Evolutionary conservation across 1,140 invertebrate species (phyloP).

Genomic region (Drosophila ficusphila): DNA sequence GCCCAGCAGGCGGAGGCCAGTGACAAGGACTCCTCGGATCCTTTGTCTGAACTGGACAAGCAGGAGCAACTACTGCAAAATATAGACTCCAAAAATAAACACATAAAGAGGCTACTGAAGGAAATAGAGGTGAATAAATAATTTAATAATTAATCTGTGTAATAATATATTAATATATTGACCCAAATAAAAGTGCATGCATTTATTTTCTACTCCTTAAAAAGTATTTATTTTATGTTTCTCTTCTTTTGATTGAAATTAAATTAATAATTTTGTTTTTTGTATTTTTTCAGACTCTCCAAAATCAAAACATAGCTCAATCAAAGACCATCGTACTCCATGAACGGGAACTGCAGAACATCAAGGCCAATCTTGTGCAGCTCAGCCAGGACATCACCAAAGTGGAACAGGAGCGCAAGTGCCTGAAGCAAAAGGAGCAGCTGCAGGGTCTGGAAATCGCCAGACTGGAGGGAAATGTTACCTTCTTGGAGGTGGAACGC

Average conservation of each 20-base stretch:
- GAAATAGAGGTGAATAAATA: constrained; percentile 75
- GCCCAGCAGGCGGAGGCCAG: constrained; percentile 68
- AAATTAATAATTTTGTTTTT: background rate
- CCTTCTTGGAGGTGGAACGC: constrained; percentile 74
- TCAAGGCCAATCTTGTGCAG: constrained; percentile 55
- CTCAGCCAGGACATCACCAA: constrained; percentile 64
- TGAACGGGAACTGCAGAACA: constrained; percentile 66
- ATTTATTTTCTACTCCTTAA: background rate
- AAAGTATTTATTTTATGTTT: background rate
- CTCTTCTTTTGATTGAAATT: background rate
- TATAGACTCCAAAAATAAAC: constrained; percentile 82
- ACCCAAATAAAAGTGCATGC: too few species aligned
- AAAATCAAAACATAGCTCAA: constrained; percentile 76
- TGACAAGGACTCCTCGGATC: constrained; percentile 83
- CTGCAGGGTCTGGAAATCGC: constrained; percentile 62
- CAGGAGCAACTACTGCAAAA: constrained; percentile 81
- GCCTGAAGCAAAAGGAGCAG: constrained; percentile 44
- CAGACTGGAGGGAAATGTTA: constrained; percentile 71
- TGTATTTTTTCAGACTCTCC: constrained; percentile 54
- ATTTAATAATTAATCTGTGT: too few species aligned
- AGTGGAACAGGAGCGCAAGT: constrained; percentile 65
- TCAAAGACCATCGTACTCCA: constrained; percentile 70
- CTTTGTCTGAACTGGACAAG: constrained; percentile 78
- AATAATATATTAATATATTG: too few species aligned
- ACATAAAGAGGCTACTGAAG: constrained; percentile 76